Evolutionary conservation across 1,140 invertebrate species (phyloP).

Genomic region (Ctenoplectra terminalis): DNA sequence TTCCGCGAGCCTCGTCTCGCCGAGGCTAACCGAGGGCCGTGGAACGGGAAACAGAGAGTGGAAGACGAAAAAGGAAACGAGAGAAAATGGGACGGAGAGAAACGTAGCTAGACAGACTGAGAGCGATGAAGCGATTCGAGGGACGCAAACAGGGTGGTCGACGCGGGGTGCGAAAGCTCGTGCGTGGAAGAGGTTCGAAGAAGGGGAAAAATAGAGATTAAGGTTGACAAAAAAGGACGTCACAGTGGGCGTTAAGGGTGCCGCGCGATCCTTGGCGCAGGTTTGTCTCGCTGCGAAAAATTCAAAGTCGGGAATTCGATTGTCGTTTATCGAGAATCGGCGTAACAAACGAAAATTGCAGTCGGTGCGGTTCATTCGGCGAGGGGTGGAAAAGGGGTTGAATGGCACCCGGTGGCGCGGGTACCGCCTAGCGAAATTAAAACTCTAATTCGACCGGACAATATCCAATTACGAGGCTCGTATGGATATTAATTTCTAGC

Average conservation of each 20-base stretch:
- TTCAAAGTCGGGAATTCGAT: neutral
- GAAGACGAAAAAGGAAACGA: neutral
- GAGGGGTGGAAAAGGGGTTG: neutral
- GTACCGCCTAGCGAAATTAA: constrained; percentile 79
- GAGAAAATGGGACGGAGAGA: constrained; percentile 29
- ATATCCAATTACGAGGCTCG: constrained; percentile 79
- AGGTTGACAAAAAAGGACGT: constrained; percentile 26
- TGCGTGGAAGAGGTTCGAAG: constrained; percentile 13
- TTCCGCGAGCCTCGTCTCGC: constrained; percentile 48
- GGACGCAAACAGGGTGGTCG: constrained; percentile 52
- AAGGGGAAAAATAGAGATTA: constrained; percentile 4
- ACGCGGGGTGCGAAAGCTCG: constrained; percentile 41
- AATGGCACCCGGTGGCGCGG: constrained; percentile 41
- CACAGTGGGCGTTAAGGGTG: neutral
- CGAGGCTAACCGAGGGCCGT: constrained; percentile 45
- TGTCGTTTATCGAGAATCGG: neutral
- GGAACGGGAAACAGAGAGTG: constrained; percentile 16
- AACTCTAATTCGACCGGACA: constrained; percentile 81
- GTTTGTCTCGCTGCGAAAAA: neutral
- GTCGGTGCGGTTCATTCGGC: constrained; percentile 30
- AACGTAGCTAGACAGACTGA: constrained; percentile 31
- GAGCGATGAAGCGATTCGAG: constrained; percentile 35
- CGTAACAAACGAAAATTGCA: constrained; percentile 20
- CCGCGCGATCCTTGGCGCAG: neutral
- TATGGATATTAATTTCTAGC: constrained; percentile 77